Evolutionary conservation across 2,888 invertebrate genomes (phyloP), one percentile per base, ranked within the genome.

Genomic region (Drosophila pseudotakahashii): DNA sequence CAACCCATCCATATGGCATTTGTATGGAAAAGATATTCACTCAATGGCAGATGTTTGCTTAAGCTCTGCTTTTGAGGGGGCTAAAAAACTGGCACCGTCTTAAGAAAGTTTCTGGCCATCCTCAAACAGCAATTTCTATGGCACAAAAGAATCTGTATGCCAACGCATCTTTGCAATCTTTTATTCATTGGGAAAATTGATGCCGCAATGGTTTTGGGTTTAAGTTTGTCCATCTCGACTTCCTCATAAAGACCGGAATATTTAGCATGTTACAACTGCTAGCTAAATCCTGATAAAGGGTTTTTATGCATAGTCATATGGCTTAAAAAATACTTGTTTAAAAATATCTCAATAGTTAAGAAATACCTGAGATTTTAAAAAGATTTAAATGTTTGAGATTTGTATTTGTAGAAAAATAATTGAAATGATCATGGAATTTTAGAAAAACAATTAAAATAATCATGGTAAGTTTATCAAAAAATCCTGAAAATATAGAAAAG

Each of bases 161-260:
- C 50, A 64, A 50, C 62, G 48, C 23, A 53, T 59, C 71, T 87
- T 81, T 78, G 81, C 48, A 26, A 34, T 48, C 48, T 48, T 81
- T 44, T 51, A 80, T 81, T 37, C 66, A 74, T 76, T 80, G 73
- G 72, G 70, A 73, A 84, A 78, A 78, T 76, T 81, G 71, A 34
- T 52, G 61, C 9, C 73, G 55, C 61, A 55, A 67, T 63, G 62
- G 51, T 78, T 66, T 67, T 66, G 68, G 68, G 53, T 48, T 45
- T 16, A 3, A 34, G 16, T 34, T 34, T 34, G 34, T 16, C 19
- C 16, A 48, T 19, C 48, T 34, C 11, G 3, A 48, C 48, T 48
- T 48, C 34, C 48, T 48, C 7, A 13, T 16, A 14, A 34, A 3
- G 7, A 7, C 34, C 7, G 16, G 13, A 34, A 34, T 19, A 19